phyloP scores from a whole-genome alignment of 2,797 vertebrate species.

The Catharus ustulatus region DNA sequence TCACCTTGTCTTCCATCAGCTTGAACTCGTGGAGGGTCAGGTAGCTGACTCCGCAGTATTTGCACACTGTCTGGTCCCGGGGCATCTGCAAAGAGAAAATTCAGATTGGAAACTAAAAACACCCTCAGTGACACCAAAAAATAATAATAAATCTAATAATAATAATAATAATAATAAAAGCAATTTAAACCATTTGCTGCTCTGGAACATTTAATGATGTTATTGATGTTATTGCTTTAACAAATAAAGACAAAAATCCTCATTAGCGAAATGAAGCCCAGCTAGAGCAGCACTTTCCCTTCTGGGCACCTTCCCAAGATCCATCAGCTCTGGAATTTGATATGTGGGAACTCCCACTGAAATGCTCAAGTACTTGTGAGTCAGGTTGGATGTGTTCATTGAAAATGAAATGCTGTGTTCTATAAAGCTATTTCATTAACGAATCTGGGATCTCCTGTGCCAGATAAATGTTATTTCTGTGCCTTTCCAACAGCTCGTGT shows the following conservation, averaged over 20 bases:
- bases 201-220: not conserved
- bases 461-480: not conserved
- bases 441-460: not conserved
- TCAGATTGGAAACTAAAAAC: not conserved
- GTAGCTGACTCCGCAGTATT: conserved; percentile 91
- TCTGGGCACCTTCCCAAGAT: not conserved
- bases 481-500: accelerated
- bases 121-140: not conserved
- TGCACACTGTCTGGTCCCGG: conserved; percentile 84
- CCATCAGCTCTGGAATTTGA: not conserved
- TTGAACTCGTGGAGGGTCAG: conserved; percentile 90
- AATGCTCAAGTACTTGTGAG: not conserved
- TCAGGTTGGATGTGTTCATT: not conserved
- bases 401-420: not conserved
- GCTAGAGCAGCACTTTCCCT: not conserved
- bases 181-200: not conserved
- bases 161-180: not conserved
- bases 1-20: conserved; percentile 81
- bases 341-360: not conserved
- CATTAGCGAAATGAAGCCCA: not conserved
- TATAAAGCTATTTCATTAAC: not conserved
- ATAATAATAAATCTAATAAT: not conserved
- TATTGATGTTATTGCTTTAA: not conserved
- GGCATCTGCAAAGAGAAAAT: conserved; percentile 79
- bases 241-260: not conserved